phyloP scores from a whole-genome alignment of 2,113 vertebrate genomes.

The Actinemys pallida region DNA sequence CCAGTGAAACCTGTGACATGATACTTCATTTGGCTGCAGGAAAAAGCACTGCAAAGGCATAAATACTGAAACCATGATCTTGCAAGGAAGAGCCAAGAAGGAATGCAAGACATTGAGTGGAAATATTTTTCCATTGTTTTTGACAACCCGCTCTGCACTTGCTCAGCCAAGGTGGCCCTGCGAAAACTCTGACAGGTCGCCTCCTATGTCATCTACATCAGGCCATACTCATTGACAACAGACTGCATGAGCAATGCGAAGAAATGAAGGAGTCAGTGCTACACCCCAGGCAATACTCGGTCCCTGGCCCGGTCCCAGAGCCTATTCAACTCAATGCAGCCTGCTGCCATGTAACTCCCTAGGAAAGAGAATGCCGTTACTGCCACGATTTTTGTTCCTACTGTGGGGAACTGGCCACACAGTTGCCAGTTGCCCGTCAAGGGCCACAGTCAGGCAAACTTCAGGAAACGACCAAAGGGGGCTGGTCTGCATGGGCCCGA shows the following conservation, averaged over 20 bases:
- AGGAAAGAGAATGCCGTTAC: neutral
- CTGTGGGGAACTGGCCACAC: neutral
- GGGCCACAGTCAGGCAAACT: neutral
- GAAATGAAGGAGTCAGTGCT: neutral
- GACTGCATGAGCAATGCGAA: neutral
- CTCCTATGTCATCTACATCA: neutral
- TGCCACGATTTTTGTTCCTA: neutral
- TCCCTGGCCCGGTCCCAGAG: neutral
- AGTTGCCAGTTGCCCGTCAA: neutral
- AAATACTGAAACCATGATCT: conserved; percentile 48
- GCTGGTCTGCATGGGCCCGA: neutral
- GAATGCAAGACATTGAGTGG: neutral
- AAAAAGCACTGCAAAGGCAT: conserved; percentile 14
- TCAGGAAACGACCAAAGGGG: neutral
- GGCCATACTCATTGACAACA: neutral
- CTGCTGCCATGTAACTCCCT: neutral
- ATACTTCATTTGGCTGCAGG: conserved; percentile 15
- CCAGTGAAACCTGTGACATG: conserved; percentile 17
- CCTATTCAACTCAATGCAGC: neutral
- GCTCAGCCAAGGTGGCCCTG: neutral
- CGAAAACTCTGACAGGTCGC: neutral
- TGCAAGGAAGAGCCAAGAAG: conserved; percentile 3
- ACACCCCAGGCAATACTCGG: neutral
- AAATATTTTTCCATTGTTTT: conserved; percentile 7
- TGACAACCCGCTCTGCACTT: neutral